phyloP scores from a whole-genome alignment of 2,797 vertebrate genomes.

The Hirundo rustica region DNA sequence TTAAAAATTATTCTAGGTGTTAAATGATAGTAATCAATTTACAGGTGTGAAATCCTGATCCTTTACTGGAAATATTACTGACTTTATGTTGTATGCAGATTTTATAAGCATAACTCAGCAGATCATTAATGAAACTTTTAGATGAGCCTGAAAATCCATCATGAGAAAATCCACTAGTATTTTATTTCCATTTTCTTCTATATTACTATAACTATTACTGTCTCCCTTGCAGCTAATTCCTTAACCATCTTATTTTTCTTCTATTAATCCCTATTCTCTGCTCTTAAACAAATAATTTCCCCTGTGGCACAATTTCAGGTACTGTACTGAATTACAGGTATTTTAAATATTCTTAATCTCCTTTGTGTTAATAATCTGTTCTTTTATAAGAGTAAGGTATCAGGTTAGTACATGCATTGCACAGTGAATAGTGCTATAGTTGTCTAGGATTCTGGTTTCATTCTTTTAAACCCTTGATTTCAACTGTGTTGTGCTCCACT shows the following conservation, averaged over 20 bases:
- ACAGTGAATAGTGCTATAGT: neutral
- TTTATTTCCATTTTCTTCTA: neutral
- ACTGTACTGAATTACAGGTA: neutral
- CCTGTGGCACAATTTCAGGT: neutral
- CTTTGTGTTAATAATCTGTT: neutral
- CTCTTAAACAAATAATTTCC: constrained; percentile 8
- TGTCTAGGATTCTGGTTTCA: neutral
- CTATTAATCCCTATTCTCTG: neutral
- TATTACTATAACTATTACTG: neutral
- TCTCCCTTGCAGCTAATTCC: neutral
- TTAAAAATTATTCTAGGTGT: neutral
- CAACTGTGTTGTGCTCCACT: neutral
- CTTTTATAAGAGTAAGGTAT: neutral
- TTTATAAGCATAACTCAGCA: neutral
- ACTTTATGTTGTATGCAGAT: neutral
- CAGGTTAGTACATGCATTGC: neutral
- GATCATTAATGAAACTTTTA: neutral
- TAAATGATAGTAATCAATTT: neutral
- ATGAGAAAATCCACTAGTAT: neutral
- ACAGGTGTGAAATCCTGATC: neutral
- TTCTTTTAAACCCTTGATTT: neutral
- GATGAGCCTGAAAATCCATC: neutral
- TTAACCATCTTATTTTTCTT: neutral
- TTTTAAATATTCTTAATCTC: constrained; percentile 8
- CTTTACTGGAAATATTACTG: neutral